Base-by-base conservation (phyloP, 2,113 vertebrate species). In the Stigmatopora nigra region DNA sequence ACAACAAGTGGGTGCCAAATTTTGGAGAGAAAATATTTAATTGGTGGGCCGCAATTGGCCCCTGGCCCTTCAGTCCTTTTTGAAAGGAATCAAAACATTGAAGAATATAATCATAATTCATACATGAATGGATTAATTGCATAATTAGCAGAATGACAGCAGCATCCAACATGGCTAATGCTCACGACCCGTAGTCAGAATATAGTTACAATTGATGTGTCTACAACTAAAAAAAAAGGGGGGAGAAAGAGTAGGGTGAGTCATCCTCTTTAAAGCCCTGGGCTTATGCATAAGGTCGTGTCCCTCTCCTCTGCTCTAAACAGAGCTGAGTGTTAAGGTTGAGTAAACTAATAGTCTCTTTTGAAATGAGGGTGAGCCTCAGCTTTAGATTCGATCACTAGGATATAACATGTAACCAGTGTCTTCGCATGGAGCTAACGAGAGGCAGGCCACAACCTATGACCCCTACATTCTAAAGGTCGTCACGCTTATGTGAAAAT, bases 321-420 rank as follows among this genome's bases (percentile, higher is more conserved):
- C 67, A 25, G 77, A 82, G 62, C 73, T 79, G 79, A 86, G 86
- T 86, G 87, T 86, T 76, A 82, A 74, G 84, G 87, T 89, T 76
- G 83, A 49, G 76, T 88, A 89, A 87, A 88, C 81, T 81, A 68
- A 80, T 67, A 71, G 69, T 63, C 67, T 57, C 76, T 79, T 84
- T 80, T 68, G 74, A 82, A 80, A 80, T 45, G 60, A 67, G 71
- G 62, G 64, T 45, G 31, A 71, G 69, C 64, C 77, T 51, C 70
- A 65, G 81, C 80, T 77, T 80, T 46, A 57, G 69, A 62, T 85
- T 79, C 73, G 78, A 77, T 86, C 81, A 73, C 57, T 66, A 25
- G 48, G 56, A 69, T 69, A 67, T 73, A 75, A 84, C 82, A 78
- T 62, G 73, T 66, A 72, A 72, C 77, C 70, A 61, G 76, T 66